These are phyloP conservation scores for Calosoma granatense DNA, from an alignment of 1,140 invertebrate species.

Conservation along the genomic window DNA sequence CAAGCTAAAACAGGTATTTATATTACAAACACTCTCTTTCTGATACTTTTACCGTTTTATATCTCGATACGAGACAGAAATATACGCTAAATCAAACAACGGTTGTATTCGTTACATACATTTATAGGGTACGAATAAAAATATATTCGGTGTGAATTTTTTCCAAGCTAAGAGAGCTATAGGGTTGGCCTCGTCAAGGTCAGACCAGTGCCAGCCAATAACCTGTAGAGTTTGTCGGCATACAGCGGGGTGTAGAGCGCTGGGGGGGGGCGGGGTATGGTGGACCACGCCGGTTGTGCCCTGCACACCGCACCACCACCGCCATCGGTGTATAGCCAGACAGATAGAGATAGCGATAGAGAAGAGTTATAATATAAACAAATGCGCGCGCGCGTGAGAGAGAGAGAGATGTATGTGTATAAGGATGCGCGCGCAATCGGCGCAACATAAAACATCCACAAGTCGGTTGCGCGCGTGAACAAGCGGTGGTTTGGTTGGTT, in stretches of 20 bases:
- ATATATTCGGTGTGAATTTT: neutral
- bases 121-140: neutral
- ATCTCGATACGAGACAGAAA: neutral
- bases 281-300: neutral
- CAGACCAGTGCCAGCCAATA: slow-evolving; percentile 2
- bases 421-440: neutral
- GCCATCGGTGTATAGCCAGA: neutral
- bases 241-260: neutral
- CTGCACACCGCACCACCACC: neutral
- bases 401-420: too few species aligned
- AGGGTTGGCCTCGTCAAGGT: slow-evolving; percentile 1
- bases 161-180: neutral
- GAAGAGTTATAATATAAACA: too few species aligned
- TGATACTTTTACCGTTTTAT: neutral
- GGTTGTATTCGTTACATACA: neutral
- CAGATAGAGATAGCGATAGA: neutral
- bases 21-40: neutral
- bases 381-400: too few species aligned
- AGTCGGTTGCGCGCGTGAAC: neutral
- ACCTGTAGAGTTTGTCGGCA: neutral
- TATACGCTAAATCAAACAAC: neutral
- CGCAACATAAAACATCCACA: neutral
- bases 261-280: neutral
- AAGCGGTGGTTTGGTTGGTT: neutral
- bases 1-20: too few species aligned